Evolutionary conservation across 1,140 invertebrate species (phyloP).

Genomic region (Pomacea maculata): DNA sequence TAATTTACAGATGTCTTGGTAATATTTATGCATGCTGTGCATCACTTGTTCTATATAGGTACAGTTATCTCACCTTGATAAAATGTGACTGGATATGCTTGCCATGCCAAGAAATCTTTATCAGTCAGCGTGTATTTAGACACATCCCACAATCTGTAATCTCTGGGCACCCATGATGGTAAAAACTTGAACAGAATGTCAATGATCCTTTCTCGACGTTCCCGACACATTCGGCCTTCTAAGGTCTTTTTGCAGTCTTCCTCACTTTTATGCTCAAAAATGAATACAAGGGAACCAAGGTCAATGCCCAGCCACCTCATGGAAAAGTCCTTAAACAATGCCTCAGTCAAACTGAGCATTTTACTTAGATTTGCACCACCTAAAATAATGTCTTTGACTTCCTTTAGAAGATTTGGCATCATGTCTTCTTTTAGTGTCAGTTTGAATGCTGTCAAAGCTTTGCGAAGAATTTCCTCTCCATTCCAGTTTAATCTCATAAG

Average conservation of each 20-base stretch:
- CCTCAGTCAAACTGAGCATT: background rate
- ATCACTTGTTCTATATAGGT: too few species aligned
- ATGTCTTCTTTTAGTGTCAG: background rate
- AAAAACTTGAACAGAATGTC: background rate
- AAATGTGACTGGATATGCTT: too few species aligned
- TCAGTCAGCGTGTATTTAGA: background rate
- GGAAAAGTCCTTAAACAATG: background rate
- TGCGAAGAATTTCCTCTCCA: background rate
- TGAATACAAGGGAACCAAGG: background rate
- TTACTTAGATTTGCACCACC: background rate
- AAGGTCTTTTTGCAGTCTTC: background rate
- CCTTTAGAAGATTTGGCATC: background rate
- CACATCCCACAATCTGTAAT: background rate
- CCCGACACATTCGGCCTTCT: background rate
- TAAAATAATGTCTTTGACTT: background rate
- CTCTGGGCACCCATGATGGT: background rate
- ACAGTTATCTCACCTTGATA: too few species aligned
- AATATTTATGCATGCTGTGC: too few species aligned
- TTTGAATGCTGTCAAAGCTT: background rate
- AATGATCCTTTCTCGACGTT: background rate
- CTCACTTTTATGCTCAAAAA: background rate
- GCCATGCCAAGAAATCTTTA: background rate
- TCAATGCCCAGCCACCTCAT: background rate
- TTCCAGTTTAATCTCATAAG: constrained; percentile 4
- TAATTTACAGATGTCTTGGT: too few species aligned